A percentile compares a stretch with the other conserved stretches of the same genome.
phyloP scores from a whole-genome alignment of 1,140 invertebrate species.

The Drosophila sturtevanti region DNA sequence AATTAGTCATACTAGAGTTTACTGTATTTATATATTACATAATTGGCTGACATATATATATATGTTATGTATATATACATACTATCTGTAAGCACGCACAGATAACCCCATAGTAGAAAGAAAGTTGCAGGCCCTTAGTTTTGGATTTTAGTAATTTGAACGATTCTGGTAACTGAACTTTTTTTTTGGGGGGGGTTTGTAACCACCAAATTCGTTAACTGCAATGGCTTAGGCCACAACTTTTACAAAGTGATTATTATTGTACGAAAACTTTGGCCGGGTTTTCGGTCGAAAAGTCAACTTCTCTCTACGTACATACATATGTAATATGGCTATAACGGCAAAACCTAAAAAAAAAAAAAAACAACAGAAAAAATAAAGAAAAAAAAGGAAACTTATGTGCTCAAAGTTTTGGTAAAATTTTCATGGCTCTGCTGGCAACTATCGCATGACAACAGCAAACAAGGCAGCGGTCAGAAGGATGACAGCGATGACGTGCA shows the following conservation, averaged over 20 bases:
- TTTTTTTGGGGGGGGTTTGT: conserved; percentile 44
- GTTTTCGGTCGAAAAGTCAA: conserved; percentile 40
- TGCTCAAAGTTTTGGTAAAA: conserved; percentile 53
- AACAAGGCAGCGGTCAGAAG: conserved; percentile 29
- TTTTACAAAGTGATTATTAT: conserved; percentile 79
- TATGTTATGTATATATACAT: neutral
- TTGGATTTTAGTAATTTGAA: conserved; percentile 44
- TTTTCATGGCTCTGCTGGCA: conserved; percentile 48
- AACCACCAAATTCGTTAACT: conserved; percentile 68
- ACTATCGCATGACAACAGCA: conserved; percentile 59
- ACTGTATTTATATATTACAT: neutral
- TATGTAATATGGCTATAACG: conserved; percentile 42
- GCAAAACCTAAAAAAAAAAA: conserved; percentile 21
- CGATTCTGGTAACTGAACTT: conserved; percentile 31
- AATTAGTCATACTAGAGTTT: too few species aligned
- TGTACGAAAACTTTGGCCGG: conserved; percentile 69
- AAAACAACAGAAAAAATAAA: conserved; percentile 15
- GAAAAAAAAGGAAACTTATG: conserved; percentile 61
- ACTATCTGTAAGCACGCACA: conserved; percentile 7
- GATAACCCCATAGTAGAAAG: conserved; percentile 36
- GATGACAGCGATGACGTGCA: conserved; percentile 50
- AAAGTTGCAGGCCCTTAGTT: conserved; percentile 48
- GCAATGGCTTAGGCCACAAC: conserved; percentile 70
- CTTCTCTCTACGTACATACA: conserved; percentile 30
- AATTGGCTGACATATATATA: conserved; percentile 7